Percentiles rank a stretch among this genome's conserved stretches.
These are phyloP conservation scores for Bolinopsis microptera DNA, from an alignment of 37 sponge, comb jelly and placozoan species.

Conservation along the genomic window DNA sequence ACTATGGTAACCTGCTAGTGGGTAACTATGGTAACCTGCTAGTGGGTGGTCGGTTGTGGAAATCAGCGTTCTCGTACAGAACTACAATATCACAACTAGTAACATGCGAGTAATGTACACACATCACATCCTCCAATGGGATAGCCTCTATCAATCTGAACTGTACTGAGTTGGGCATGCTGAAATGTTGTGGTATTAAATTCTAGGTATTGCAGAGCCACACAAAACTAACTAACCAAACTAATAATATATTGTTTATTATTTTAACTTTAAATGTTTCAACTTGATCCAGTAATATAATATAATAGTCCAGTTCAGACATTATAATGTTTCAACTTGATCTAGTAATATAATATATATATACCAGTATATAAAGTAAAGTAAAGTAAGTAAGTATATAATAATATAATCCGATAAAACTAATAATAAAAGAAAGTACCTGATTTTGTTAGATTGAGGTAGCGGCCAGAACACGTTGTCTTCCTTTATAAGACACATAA, in stretches of 20 bases:
- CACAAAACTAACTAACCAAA: not conserved
- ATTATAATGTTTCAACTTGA: too few species aligned
- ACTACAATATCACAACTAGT: constrained; percentile 44
- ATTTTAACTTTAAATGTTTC: too few species aligned
- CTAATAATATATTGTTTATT: too few species aligned
- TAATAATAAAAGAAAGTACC: too few species aligned
- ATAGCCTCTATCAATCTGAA: constrained; percentile 1
- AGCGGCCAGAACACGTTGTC: constrained; percentile 63
- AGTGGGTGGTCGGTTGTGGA: constrained; percentile 24
- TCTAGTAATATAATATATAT: too few species aligned
- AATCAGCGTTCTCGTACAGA: constrained; percentile 25
- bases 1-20: too few species aligned
- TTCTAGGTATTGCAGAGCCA: not conserved
- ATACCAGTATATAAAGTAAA: too few species aligned
- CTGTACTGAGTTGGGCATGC: constrained; percentile 45
- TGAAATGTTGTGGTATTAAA: not conserved
- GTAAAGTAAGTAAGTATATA: too few species aligned
- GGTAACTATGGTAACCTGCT: too few species aligned
- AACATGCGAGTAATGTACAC: constrained; percentile 27
- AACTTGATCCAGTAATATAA: too few species aligned
- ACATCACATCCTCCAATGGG: constrained; percentile 46
- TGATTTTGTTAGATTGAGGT: constrained; percentile 18
- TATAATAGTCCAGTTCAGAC: too few species aligned
- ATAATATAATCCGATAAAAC: too few species aligned
- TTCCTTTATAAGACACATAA: constrained; percentile 6